These are phyloP conservation scores for Latrodectus elegans DNA, from an alignment of 2,888 invertebrate species.

Conservation along the genomic window DNA sequence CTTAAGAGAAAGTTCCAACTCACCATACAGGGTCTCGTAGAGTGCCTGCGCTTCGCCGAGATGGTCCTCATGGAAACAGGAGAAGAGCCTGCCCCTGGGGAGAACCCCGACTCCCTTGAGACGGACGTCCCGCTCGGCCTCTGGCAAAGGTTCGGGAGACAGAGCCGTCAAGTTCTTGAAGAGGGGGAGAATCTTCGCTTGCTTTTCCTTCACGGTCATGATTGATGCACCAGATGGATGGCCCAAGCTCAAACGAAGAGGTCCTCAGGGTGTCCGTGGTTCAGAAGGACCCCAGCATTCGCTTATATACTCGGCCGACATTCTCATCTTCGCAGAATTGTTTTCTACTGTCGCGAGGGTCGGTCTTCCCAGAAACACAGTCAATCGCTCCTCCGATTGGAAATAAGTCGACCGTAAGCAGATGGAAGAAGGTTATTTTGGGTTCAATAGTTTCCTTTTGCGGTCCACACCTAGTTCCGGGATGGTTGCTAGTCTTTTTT, in stretches of 20 bases:
- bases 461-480: conserved; percentile 21
- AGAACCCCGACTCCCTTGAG: conserved; percentile 75
- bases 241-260: conserved; percentile 11
- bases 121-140: conserved; percentile 41
- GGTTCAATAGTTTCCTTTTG: neutral
- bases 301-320: conserved; percentile 35
- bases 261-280: conserved; percentile 47
- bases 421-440: conserved; percentile 17
- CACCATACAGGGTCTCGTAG: conserved; percentile 77
- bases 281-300: neutral
- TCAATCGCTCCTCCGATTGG: neutral
- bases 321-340: conserved; percentile 39
- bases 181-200: conserved; percentile 46
- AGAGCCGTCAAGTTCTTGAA: conserved; percentile 59
- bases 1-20: neutral
- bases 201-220: conserved; percentile 62
- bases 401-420: conserved; percentile 12
- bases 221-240: conserved; percentile 15
- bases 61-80: conserved; percentile 80
- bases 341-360: neutral
- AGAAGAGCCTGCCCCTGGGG: conserved; percentile 79
- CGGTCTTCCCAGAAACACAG: conserved; percentile 2
- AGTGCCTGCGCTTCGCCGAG: conserved; percentile 80
- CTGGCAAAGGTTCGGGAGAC: conserved; percentile 41
- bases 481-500: too few relatives aligned